Percentiles rank a stretch among this genome's conserved stretches.
Evolutionary conservation across 1,140 invertebrate species (phyloP).

Genomic region (Drosophila serrata): DNA sequence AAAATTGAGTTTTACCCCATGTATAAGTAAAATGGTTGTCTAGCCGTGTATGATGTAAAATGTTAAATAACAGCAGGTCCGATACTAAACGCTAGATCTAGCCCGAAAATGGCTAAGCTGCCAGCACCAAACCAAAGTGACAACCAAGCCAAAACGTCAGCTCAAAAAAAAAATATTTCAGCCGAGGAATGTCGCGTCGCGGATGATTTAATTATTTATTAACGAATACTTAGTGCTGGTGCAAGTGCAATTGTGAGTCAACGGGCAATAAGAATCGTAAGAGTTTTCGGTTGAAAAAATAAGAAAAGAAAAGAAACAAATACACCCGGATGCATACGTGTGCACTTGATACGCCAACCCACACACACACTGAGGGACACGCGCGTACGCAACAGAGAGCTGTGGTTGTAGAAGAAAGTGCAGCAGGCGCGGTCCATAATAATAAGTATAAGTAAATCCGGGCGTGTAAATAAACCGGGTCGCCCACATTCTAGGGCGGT

Average conservation of each 20-base stretch:
- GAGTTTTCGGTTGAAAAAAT: constrained; percentile 7
- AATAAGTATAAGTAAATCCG: constrained; percentile 31
- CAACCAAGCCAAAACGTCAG: too few species aligned
- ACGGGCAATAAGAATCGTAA: constrained; percentile 4
- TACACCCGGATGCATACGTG: constrained; percentile 41
- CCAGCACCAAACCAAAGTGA: too few species aligned
- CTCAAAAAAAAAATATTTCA: not conserved
- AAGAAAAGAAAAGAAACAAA: constrained; percentile 1
- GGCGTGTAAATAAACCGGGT: constrained; percentile 78
- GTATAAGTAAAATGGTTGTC: too few species aligned
- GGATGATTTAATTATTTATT: constrained; percentile 49
- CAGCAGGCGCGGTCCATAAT: constrained; percentile 61
- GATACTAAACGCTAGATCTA: too few species aligned
- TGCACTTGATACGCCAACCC: constrained; percentile 39
- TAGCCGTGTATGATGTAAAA: too few species aligned
- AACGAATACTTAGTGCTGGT: constrained; percentile 47
- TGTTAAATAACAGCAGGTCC: too few species aligned
- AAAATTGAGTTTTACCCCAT: too few species aligned
- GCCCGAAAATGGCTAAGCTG: too few species aligned
- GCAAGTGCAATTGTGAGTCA: constrained; percentile 38
- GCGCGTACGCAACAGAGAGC: constrained; percentile 26
- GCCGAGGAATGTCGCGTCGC: constrained; percentile 47
- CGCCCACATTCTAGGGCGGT: constrained; percentile 48
- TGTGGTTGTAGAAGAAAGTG: constrained; percentile 69
- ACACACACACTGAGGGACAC: constrained; percentile 12